Base-by-base conservation (phyloP, 1,140 invertebrate species). In the Sesamia nonagrioides region DNA sequence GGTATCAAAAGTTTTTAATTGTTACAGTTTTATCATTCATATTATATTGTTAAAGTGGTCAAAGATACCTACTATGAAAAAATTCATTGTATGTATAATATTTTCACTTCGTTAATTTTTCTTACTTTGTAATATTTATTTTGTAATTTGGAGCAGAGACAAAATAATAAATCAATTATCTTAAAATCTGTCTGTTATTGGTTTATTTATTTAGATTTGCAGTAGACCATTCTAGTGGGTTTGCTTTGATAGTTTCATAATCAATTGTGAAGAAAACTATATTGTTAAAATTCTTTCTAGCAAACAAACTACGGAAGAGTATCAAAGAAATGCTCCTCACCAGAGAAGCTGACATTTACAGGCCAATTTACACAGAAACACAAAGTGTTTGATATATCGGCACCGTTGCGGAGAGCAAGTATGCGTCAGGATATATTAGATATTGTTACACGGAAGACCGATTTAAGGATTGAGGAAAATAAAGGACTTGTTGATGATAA, bases 401-500 rank as follows among this genome's bases (percentile, higher is more conserved):
- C 82, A 54, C 77, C 78, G 21, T 81, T 87, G 7, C 81, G 77
- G 48, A 82, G 87, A 37, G 84, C 85, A 73, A 91, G 86, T 33
- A 87, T 92, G 88, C 80, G 89, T 3, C 84, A 88, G 45, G 87
- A 91, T 50, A 94, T 94, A 52, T 69, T 92, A 40, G 84, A 91
- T 17, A 77, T 86, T 35, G 91, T 94, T 1, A 72, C 89, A 37
- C 88, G 82, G 78, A 90, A 79, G 66, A 92, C 91, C 0, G 88
- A 91, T 69, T 86, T 88, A 5, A 81, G 81, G 60, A 86, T 91
- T 77, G 60, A 82, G 54, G 81, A 89, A 18, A 61, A 83, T 0
- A 82, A 66, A 21, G 83, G 83, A 4, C 82, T 66, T 72, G 80
- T 84, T 17, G 78, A 82, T 74, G 88, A 91, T 18, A 88, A 89